A percentile compares a stretch with the other conserved stretches of the same genome.
These are phyloP conservation scores for Rhinatrema bivittatum DNA, from an alignment of 2,797 vertebrate species.

Conservation along the genomic window DNA sequence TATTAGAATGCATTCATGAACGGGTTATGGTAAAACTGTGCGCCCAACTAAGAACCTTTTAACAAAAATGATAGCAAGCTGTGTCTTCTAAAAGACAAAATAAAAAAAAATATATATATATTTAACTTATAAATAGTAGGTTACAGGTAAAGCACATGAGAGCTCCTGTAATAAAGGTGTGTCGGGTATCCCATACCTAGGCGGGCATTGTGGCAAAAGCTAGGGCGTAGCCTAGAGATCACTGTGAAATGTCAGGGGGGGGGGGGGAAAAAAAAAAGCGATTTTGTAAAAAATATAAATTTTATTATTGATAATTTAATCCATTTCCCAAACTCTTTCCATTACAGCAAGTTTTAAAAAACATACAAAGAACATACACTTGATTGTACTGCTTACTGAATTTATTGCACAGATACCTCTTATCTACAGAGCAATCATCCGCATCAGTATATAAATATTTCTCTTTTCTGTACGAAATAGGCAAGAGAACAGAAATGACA, in stretches of 20 bases:
- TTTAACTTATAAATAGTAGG: background rate
- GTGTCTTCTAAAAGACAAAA: too few species aligned
- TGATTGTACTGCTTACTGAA: slow-evolving; percentile 50
- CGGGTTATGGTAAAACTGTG: too few species aligned
- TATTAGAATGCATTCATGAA: too few species aligned
- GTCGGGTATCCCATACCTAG: too few species aligned
- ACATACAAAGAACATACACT: slow-evolving; percentile 37
- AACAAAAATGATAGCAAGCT: too few species aligned
- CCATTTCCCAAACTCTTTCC: slow-evolving; percentile 38
- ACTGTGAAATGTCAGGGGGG: slow-evolving; percentile 31
- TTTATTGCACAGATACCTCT: slow-evolving; percentile 74
- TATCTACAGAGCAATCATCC: slow-evolving; percentile 69
- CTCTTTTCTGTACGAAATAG: too few species aligned
- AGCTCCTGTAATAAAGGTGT: background rate
- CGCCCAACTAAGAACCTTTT: too few species aligned
- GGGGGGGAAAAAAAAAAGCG: slow-evolving; percentile 48
- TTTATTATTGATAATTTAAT: slow-evolving; percentile 35
- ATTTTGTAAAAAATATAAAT: slow-evolving; percentile 43
- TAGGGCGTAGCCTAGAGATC: slow-evolving; percentile 38
- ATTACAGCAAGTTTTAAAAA: slow-evolving; percentile 32
- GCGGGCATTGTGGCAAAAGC: too few species aligned
- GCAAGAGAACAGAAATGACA: too few species aligned
- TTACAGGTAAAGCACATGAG: too few species aligned
- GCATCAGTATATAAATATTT: slow-evolving; percentile 64
- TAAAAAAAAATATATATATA: too few species aligned